phyloP scores from a whole-genome alignment of 2,888 invertebrate genomes.

The Pseudococcus jackbeardsleyi region DNA sequence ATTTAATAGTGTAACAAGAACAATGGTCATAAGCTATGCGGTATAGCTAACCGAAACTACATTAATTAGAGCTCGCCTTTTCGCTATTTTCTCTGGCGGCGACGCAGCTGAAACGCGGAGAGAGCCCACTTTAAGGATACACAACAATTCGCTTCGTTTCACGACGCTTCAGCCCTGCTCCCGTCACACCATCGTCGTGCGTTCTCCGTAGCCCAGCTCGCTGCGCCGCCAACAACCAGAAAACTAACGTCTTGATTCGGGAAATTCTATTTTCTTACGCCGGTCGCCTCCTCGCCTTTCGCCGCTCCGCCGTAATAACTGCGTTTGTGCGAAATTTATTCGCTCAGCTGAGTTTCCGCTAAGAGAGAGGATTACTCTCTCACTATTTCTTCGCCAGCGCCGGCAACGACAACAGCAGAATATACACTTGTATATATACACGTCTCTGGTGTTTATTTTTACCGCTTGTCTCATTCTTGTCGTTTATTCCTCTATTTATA shows the following conservation, averaged over 20 bases:
- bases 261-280: conserved; percentile 49
- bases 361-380: conserved; percentile 20
- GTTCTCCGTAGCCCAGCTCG: neutral
- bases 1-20: conserved; percentile 63
- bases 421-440: neutral
- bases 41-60: conserved; percentile 62
- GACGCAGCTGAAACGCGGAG: neutral
- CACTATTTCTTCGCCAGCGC: neutral
- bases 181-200: too few relatives aligned
- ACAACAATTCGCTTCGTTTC: conserved; percentile 17
- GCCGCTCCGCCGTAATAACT: neutral
- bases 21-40: conserved; percentile 63
- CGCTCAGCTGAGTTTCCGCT: conserved; percentile 34
- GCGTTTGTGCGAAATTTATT: conserved; percentile 43
- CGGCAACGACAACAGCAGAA: neutral
- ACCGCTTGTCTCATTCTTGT: conserved; percentile 24
- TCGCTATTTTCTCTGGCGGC: conserved; percentile 28
- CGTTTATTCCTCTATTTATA: conserved; percentile 17
- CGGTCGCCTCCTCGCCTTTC: neutral
- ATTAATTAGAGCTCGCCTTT: conserved; percentile 64
- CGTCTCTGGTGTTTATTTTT: conserved; percentile 22
- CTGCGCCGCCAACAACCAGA: conserved; percentile 20
- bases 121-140: neutral
- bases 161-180: neutral
- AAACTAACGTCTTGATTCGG: conserved; percentile 48